Conservation (phyloP, 2,888 invertebrate species). For the Lissonota sp. region DNA sequence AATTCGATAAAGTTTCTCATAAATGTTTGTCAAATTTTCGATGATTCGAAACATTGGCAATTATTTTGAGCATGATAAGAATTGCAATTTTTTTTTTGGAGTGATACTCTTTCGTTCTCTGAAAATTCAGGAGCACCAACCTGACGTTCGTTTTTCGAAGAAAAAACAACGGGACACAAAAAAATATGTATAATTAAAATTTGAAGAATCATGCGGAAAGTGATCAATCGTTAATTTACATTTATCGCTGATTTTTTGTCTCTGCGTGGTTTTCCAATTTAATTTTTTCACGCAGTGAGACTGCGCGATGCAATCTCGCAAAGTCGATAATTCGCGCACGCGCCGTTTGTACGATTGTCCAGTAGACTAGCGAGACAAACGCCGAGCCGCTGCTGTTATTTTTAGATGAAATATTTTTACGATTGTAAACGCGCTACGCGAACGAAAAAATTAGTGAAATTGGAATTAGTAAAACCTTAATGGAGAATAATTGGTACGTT, state of each 20-base stretch:
- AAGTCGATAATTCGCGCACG: conserved; percentile 76
- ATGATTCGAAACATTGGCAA: not conserved
- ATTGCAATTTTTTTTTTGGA: not conserved
- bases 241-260: not conserved
- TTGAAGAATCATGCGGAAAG: no score
- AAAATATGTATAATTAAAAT: no score
- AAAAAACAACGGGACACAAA: not conserved
- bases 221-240: no score
- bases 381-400: conserved; percentile 70
- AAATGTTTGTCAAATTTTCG: not conserved
- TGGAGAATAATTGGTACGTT: conserved; percentile 12
- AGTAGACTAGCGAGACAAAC: conserved; percentile 66
- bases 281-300: not conserved
- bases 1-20: not conserved
- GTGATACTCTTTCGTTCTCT: not conserved
- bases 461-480: conserved; percentile 26
- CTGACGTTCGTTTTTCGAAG: not conserved
- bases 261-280: not conserved
- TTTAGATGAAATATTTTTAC: conserved; percentile 69
- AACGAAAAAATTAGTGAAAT: conserved; percentile 60
- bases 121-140: not conserved
- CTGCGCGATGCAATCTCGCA: conserved; percentile 18
- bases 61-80: not conserved
- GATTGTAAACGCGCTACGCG: conserved; percentile 44
- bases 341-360: conserved; percentile 62